Percentiles rank a stretch among this genome's conserved stretches.
phyloP scores from a whole-genome alignment of 1,140 invertebrate genomes.

The Eufriesea mexicana region DNA sequence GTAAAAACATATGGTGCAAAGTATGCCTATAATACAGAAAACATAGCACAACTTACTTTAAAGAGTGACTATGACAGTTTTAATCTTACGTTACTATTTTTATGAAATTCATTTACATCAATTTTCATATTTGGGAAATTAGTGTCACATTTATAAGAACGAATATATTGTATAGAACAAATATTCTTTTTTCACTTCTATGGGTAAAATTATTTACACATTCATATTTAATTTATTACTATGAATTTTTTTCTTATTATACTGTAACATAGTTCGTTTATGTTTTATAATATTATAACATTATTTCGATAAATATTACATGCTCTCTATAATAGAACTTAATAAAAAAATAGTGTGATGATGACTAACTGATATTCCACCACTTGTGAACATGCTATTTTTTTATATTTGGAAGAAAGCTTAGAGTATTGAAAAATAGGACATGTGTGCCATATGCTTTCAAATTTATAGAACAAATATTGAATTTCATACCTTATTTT shows the following conservation, averaged over 20 bases:
- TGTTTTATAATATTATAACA: conserved; percentile 25
- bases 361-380: conserved; percentile 70
- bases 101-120: conserved; percentile 58
- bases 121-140: conserved; percentile 27
- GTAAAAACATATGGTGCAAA: conserved; percentile 57
- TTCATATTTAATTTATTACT: conserved; percentile 49
- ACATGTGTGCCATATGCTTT: conserved; percentile 74
- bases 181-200: conserved; percentile 27
- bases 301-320: conserved; percentile 51
- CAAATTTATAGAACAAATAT: conserved; percentile 56
- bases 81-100: conserved; percentile 56
- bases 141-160: conserved; percentile 33
- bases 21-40: conserved; percentile 48
- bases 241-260: conserved; percentile 27
- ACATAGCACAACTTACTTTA: conserved; percentile 67
- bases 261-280: conserved; percentile 49
- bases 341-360: conserved; percentile 55
- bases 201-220: conserved; percentile 49
- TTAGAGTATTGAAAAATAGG: conserved; percentile 64
- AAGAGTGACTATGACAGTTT: conserved; percentile 49
- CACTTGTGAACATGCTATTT: conserved; percentile 75
- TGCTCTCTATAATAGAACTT: conserved; percentile 55
- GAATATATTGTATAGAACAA: conserved; percentile 55
- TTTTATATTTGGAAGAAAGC: conserved; percentile 73
- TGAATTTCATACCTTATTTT: conserved; percentile 55